These are phyloP conservation scores for Mesoclemmys tuberculata DNA, from an alignment of 2,113 vertebrate genomes.

Conservation along the genomic window DNA sequence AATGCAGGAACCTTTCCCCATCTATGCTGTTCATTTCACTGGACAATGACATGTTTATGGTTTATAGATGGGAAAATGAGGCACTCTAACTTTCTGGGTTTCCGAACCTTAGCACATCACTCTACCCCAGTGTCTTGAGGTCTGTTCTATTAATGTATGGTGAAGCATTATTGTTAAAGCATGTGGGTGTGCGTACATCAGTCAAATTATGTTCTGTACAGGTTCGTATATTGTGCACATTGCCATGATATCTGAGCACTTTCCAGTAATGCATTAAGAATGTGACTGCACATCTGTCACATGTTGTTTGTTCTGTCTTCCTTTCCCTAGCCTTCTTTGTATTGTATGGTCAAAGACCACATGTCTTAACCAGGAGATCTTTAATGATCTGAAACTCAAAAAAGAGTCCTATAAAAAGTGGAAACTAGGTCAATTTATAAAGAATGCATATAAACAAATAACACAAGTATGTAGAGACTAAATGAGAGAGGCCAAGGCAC, in stretches of 20 bases:
- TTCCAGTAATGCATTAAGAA: not conserved
- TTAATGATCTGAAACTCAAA: too few species aligned
- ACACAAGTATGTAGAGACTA: too few species aligned
- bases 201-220: not conserved
- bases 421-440: too few species aligned
- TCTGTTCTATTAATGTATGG: not conserved
- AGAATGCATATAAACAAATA: too few species aligned
- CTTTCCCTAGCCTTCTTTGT: not conserved
- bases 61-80: conserved; percentile 4
- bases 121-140: not conserved
- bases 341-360: too few species aligned
- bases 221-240: not conserved
- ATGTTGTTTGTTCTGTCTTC: not conserved
- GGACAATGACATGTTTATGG: not conserved
- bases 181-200: not conserved
- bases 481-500: too few species aligned
- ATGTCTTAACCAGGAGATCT: too few species aligned
- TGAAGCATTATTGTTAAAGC: not conserved
- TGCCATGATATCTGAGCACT: not conserved
- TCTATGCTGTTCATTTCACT: not conserved
- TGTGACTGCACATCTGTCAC: not conserved
- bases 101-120: not conserved
- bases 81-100: not conserved
- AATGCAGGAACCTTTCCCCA: not conserved
- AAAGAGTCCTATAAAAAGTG: too few species aligned